Base-by-base conservation (phyloP, 2,888 invertebrate genomes). In the Caradrina kadenii region DNA sequence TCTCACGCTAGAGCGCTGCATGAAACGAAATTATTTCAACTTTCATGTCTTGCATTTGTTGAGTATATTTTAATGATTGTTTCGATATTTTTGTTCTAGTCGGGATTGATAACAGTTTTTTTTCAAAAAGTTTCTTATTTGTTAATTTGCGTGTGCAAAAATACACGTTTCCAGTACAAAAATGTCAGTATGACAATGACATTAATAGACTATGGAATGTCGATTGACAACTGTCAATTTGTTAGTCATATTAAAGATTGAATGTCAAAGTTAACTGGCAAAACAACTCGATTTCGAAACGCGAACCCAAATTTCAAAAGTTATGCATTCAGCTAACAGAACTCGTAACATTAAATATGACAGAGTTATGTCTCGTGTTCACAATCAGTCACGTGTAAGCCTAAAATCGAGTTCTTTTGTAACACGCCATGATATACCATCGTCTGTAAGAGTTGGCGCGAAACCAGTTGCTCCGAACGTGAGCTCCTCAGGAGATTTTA, bases 361-460 rank as follows among this genome's bases (percentile, higher is more conserved):
- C 15, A 92, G 93, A 86, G 94, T 95, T 0, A 94, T 94, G 95
- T 84, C 95, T 42, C 93, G 94, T 55, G 90, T 94, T 4, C 79
- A 83, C 59, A 92, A 89, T 83, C 85, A 79, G 65, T 87, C 90
- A 45, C 83, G 82, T 39, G 79, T 80, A 39, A 91, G 84, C 79
- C 77, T 92, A 45, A 91, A 87, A 63, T 86, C 92, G 39, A 89
- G 79, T 81, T 89, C 91, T 54, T 83, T 81, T 65, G 93, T 95
- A 73, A 92, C 88, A 65, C 91, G 93, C 59, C 94, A 95, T 79
- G 90, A 90, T 81, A 84, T 81, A 65, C 88, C 88, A 49, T 87
- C 90, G 61, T 88, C 92, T 53, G 87, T 83, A 61, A 85, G 86
- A 65, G 73, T 91, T 91, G 93, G 93, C 93, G 94, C 90, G 87